Evolutionary conservation across 23 tunicate species (phyloP).

Genomic region (Aplidium turbinatum): DNA sequence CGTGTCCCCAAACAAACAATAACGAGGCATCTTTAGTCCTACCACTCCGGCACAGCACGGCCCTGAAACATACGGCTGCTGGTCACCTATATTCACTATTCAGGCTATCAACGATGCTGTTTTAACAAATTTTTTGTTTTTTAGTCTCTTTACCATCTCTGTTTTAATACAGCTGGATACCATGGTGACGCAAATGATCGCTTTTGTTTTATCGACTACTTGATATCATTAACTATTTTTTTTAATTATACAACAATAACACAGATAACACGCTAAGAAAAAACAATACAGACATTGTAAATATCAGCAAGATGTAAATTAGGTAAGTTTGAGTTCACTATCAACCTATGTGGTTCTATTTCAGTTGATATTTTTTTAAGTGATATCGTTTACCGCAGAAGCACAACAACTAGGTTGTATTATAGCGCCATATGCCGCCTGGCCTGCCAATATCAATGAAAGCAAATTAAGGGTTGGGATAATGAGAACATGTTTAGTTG

Average conservation of each 20-base stretch:
- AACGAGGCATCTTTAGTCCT: slow-evolving; percentile 96
- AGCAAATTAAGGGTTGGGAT: no score
- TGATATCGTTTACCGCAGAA: no score
- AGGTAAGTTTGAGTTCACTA: background rate
- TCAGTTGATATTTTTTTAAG: no score
- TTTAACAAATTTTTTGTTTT: background rate
- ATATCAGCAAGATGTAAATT: background rate
- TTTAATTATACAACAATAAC: no score
- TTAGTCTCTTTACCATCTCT: background rate
- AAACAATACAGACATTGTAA: background rate
- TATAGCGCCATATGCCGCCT: no score
- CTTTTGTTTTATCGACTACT: no score
- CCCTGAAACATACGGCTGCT: slow-evolving; percentile 33
- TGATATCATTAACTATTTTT: no score
- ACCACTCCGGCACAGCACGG: slow-evolving; percentile 99
- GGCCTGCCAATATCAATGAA: no score
- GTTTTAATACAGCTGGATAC: background rate
- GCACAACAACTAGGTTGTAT: no score
- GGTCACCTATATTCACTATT: background rate
- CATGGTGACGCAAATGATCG: background rate
- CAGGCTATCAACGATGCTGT: background rate
- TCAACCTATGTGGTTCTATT: no score
- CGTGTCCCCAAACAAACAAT: slow-evolving; percentile 97
- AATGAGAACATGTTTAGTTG: no score
- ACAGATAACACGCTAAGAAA: background rate